These are phyloP conservation scores for Borostomias antarcticus DNA, from an alignment of 2,797 vertebrate species.

Conservation along the genomic window DNA sequence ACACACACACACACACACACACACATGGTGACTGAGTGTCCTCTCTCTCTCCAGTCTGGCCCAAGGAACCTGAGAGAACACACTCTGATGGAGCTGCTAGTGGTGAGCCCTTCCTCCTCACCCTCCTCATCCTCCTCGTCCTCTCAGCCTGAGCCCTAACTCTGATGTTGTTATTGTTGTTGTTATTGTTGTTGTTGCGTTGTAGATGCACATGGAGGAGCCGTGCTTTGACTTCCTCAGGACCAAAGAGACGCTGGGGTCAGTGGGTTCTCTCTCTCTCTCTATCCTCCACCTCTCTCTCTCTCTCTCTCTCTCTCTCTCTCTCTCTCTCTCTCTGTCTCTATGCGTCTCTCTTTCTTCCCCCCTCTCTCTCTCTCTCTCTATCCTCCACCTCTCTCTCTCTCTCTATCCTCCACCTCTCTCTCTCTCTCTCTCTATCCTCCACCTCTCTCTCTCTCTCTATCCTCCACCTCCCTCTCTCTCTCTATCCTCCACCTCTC, in stretches of 20 bases:
- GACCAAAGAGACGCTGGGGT: slow-evolving; percentile 96
- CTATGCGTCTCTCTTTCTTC: background rate
- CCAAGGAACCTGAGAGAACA: slow-evolving; percentile 86
- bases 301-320: no score
- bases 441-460: no score
- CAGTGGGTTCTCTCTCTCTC: slow-evolving; percentile 34
- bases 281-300: no score
- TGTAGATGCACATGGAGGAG: slow-evolving; percentile 97
- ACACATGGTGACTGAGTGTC: no score
- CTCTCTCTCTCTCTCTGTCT: no score
- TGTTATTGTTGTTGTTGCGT: slow-evolving; percentile 17
- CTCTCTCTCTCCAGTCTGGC: slow-evolving; percentile 81
- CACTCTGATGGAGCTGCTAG: slow-evolving; percentile 92
- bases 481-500: background rate
- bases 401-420: background rate
- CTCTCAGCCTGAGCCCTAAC: slow-evolving; percentile 10
- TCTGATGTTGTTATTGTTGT: slow-evolving; percentile 3
- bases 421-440: background rate
- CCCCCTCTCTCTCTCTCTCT: background rate
- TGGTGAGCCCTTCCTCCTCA: slow-evolving; percentile 77
- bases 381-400: no score
- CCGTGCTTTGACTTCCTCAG: slow-evolving; percentile 96
- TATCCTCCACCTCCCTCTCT: background rate
- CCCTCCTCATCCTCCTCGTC: slow-evolving; percentile 1
- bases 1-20: no score